phyloP scores from a whole-genome alignment of 2,888 invertebrate genomes.

The Lutraria lutraria region DNA sequence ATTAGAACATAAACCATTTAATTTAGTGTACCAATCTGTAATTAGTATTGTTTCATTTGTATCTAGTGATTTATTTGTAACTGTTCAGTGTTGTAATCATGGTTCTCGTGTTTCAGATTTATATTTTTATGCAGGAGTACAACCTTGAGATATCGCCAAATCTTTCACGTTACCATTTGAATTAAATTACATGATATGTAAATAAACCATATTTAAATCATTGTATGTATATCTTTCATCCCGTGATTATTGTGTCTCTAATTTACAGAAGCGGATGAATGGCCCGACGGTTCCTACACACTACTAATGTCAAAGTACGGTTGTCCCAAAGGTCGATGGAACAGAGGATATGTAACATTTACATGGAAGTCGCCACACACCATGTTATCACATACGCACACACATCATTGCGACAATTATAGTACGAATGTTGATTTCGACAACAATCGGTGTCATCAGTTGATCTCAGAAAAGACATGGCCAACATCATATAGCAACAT shows the following conservation, averaged over 20 bases:
- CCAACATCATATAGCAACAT: not conserved
- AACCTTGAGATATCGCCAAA: too few relatives aligned
- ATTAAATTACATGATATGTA: not conserved
- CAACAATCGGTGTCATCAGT: not conserved
- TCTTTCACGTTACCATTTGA: not conserved
- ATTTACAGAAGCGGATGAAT: not conserved
- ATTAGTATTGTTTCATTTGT: not conserved
- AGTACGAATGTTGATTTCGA: not conserved
- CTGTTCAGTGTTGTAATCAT: too few relatives aligned
- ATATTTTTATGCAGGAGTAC: too few relatives aligned
- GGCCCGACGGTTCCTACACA: not conserved
- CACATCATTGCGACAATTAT: not conserved
- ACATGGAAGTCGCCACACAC: slow-evolving; percentile 1
- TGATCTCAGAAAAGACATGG: not conserved
- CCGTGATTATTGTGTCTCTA: not conserved
- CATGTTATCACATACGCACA: not conserved
- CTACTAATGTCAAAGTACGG: slow-evolving; percentile 6
- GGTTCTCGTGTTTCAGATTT: too few relatives aligned
- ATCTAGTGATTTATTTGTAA: not conserved
- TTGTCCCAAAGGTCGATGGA: slow-evolving; percentile 3
- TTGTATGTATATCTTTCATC: too few relatives aligned
- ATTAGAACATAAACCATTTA: too few relatives aligned
- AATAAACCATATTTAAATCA: not conserved
- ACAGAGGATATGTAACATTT: not conserved
- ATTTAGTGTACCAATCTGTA: not conserved